A percentile compares a stretch with the other conserved stretches of the same genome.
Conservation (phyloP, 2,888 invertebrate species). For the Mayetiola destructor region DNA sequence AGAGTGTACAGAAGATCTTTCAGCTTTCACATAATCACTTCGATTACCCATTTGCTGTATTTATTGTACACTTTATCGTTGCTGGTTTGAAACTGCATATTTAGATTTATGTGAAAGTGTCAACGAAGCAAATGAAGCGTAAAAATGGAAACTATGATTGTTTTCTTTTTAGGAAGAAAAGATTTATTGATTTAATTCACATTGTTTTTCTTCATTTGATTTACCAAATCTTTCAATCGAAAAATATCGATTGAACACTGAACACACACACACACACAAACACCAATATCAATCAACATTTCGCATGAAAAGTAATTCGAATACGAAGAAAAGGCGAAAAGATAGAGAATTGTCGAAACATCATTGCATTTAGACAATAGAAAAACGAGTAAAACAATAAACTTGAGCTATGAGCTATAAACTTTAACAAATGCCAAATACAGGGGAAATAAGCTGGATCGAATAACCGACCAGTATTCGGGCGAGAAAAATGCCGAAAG, state of each 20-base stretch:
- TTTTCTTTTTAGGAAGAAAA: constrained; percentile 10
- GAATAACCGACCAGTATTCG: no score
- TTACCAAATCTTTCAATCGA: constrained; percentile 4
- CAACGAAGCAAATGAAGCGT: constrained; percentile 8
- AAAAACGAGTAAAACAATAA: not conserved
- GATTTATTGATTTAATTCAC: constrained; percentile 13
- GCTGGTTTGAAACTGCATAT: no score
- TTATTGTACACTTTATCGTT: no score
- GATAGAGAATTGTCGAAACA: not conserved
- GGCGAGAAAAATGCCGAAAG: constrained; percentile 5
- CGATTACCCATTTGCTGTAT: not conserved
- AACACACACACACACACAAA: not conserved
- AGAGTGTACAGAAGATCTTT: no score
- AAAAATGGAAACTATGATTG: constrained; percentile 12
- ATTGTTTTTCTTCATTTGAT: constrained; percentile 2
- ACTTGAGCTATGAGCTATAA: no score
- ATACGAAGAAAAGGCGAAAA: not conserved
- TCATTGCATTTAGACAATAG: not conserved
- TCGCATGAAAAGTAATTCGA: not conserved
- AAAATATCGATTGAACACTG: not conserved
- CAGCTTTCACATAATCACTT: no score
- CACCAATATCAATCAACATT: no score
- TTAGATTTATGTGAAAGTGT: not conserved
- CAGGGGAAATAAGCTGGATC: no score
- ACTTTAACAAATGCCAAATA: no score